Conservation (phyloP, 2,888 invertebrate species). For the Anthoptus insignis region DNA sequence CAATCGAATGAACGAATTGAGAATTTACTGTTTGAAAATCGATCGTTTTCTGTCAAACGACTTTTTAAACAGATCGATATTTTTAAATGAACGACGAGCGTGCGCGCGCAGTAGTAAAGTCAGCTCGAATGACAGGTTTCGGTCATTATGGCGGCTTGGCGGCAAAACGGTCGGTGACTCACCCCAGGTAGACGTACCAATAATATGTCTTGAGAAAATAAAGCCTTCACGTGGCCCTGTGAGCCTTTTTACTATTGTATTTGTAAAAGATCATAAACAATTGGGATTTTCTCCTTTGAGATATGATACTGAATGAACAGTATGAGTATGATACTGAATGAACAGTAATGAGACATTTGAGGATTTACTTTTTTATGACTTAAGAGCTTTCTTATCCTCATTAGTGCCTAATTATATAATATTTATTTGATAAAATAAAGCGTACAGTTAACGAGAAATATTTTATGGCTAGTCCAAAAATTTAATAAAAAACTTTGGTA, state of each 20-base stretch:
- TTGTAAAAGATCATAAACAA: constrained; percentile 22
- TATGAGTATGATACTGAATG: no score
- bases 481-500: no score
- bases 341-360: no score
- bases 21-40: background rate
- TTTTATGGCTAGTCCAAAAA: no score
- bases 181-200: constrained; percentile 59
- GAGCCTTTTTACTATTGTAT: constrained; percentile 9
- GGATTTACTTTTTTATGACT: no score
- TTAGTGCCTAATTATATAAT: no score
- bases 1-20: constrained; percentile 23
- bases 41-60: constrained; percentile 16
- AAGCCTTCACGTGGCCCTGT: background rate
- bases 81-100: constrained; percentile 50
- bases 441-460: no score
- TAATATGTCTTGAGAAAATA: constrained; percentile 27
- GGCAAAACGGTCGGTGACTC: constrained; percentile 61
- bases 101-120: constrained; percentile 69
- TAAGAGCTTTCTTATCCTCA: no score
- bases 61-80: constrained; percentile 20
- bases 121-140: constrained; percentile 75
- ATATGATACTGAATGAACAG: no score
- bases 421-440: no score
- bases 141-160: constrained; percentile 62
- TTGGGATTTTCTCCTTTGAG: no score